A percentile compares a stretch with the other conserved stretches of the same genome.
Conservation (phyloP, 2,888 invertebrate species). For the Cryptosula pallasiana region DNA sequence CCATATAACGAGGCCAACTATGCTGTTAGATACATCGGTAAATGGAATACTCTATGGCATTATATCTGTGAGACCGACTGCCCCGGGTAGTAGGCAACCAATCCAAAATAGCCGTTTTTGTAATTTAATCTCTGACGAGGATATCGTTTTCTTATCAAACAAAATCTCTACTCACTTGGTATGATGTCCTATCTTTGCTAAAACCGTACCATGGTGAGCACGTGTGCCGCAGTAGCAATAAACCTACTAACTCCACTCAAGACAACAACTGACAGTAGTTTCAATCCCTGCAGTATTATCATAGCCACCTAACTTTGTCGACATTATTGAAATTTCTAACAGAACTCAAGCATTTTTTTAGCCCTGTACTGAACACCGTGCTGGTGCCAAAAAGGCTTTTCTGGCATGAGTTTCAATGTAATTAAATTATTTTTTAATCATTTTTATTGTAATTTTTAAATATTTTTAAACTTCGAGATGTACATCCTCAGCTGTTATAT, state of each 20-base stretch:
- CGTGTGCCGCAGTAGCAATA: too few species aligned
- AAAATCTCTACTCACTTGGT: slow-evolving; percentile 33
- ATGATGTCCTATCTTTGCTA: too few species aligned
- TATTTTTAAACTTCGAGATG: too few species aligned
- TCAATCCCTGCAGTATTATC: background rate
- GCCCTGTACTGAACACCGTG: too few species aligned
- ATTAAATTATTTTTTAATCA: too few species aligned
- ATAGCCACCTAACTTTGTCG: background rate
- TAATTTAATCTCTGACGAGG: background rate
- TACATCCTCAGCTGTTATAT: too few species aligned
- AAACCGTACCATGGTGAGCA: too few species aligned
- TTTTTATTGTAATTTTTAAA: too few species aligned
- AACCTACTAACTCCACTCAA: background rate
- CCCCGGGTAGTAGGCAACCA: background rate
- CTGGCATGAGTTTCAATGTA: too few species aligned
- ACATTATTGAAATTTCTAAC: background rate
- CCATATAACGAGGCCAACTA: slow-evolving; percentile 1
- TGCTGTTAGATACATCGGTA: slow-evolving; percentile 39
- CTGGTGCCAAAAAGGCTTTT: too few species aligned
- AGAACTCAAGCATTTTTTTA: too few species aligned
- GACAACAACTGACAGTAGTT: background rate
- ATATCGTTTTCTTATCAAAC: slow-evolving; percentile 26
- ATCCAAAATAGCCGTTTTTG: background rate
- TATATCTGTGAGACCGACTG: slow-evolving; percentile 47
- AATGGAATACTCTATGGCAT: slow-evolving; percentile 48